These are phyloP conservation scores for Nesoenas mayeri DNA, from an alignment of 2,113 vertebrate genomes.

Conservation along the genomic window DNA sequence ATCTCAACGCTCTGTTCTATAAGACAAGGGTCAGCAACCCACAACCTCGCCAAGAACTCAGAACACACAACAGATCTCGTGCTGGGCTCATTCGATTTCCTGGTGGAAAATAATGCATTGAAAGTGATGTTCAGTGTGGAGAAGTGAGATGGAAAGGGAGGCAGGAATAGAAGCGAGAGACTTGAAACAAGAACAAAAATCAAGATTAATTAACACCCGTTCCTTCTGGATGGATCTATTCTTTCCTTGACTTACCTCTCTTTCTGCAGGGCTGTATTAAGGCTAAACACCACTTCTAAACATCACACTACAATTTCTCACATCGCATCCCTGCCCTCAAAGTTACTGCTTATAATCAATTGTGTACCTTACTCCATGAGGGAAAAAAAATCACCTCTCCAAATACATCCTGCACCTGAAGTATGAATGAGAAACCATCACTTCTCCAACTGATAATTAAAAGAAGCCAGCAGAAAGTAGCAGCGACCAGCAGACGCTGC, in stretches of 20 bases:
- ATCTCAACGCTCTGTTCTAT: neutral
- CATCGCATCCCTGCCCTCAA: neutral
- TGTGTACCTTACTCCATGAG: no score
- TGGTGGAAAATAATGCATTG: neutral
- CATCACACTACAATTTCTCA: rapidly evolving
- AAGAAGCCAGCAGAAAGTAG: neutral
- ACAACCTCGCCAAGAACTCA: neutral
- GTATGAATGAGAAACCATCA: rapidly evolving
- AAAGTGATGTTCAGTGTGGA: neutral
- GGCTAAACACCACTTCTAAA: neutral
- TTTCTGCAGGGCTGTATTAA: neutral
- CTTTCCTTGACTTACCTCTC: no score
- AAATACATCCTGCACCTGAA: rapidly evolving
- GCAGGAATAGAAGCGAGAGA: neutral
- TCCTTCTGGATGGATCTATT: rapidly evolving
- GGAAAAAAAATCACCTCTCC: neutral
- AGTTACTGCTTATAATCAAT: neutral
- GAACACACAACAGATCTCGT: rapidly evolving
- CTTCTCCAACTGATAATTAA: neutral
- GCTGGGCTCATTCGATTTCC: neutral
- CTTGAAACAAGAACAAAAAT: neutral
- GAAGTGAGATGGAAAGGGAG: rapidly evolving
- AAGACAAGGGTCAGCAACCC: neutral
- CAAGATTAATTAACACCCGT: neutral
- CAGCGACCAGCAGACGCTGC: neutral